A percentile compares a stretch with the other conserved stretches of the same genome.
phyloP scores from a whole-genome alignment of 2,113 vertebrate species.

The Stictonetta naevosa region DNA sequence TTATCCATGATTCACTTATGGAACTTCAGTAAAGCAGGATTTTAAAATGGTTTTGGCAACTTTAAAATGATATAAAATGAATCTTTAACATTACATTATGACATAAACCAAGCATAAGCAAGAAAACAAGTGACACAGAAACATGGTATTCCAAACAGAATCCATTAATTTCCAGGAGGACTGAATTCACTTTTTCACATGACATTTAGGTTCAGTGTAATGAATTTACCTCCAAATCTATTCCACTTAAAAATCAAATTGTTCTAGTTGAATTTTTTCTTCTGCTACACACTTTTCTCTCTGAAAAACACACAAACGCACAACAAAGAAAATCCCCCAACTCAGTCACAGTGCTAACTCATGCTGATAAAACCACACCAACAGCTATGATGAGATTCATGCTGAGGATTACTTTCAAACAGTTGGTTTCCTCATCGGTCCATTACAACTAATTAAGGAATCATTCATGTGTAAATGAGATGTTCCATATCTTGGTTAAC shows the following conservation, averaged over 20 bases:
- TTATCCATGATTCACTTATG: background rate
- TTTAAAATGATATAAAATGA: background rate
- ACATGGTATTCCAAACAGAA: background rate
- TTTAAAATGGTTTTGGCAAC: background rate
- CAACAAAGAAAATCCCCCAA: no score
- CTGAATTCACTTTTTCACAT: background rate
- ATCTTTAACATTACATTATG: background rate
- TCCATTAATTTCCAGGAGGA: background rate
- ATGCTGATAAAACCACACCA: background rate
- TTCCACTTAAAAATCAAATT: background rate
- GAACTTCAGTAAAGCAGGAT: background rate
- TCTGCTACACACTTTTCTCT: background rate
- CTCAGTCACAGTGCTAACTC: background rate
- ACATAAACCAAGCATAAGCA: background rate
- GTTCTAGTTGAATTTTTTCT: background rate
- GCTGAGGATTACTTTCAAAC: background rate
- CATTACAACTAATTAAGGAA: background rate
- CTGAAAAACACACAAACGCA: no score
- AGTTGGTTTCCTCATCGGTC: background rate
- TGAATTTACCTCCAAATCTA: background rate
- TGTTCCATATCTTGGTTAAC: background rate
- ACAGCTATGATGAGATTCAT: background rate
- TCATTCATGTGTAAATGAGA: background rate
- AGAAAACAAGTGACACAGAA: background rate
- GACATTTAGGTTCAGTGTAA: background rate